Conservation (phyloP, 2,113 vertebrate species). For the Sebastes fasciatus region DNA sequence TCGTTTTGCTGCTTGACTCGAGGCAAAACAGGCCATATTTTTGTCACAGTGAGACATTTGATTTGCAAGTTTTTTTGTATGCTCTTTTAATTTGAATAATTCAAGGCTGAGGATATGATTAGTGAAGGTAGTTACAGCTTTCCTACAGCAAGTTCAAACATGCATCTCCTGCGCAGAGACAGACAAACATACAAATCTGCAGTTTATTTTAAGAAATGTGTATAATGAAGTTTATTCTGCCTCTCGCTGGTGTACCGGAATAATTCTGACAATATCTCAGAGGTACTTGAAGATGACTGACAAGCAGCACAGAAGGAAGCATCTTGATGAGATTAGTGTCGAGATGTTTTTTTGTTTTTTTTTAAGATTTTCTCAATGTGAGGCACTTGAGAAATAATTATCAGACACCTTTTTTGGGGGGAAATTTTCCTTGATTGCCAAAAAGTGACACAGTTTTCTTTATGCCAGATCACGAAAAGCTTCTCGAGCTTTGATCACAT, state of each 20-base stretch:
- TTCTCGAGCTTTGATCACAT: conserved; percentile 45
- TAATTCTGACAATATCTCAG: conserved; percentile 34
- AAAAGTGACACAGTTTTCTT: conserved; percentile 31
- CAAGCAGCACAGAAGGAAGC: conserved; percentile 39
- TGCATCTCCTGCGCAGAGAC: neutral
- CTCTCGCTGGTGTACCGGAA: conserved; percentile 14
- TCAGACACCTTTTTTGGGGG: conserved; percentile 5
- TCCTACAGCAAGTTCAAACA: conserved; percentile 15
- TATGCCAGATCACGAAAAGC: conserved; percentile 36
- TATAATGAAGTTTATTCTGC: conserved; percentile 19
- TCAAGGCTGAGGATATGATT: conserved; percentile 12
- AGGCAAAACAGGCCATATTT: neutral
- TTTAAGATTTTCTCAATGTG: conserved; percentile 31
- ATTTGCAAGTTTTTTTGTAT: neutral
- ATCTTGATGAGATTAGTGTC: conserved; percentile 48
- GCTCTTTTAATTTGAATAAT: conserved; percentile 26
- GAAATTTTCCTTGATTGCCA: conserved; percentile 39
- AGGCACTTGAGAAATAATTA: conserved; percentile 54
- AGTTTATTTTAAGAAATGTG: conserved; percentile 29
- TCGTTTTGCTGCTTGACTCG: neutral
- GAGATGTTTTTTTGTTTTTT: conserved; percentile 19
- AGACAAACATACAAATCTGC: conserved; percentile 6
- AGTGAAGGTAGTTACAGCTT: neutral
- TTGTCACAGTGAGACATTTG: neutral
- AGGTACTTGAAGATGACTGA: conserved; percentile 50